Conservation (phyloP, 1,140 invertebrate species). For the Diachasmimorpha longicaudata region DNA sequence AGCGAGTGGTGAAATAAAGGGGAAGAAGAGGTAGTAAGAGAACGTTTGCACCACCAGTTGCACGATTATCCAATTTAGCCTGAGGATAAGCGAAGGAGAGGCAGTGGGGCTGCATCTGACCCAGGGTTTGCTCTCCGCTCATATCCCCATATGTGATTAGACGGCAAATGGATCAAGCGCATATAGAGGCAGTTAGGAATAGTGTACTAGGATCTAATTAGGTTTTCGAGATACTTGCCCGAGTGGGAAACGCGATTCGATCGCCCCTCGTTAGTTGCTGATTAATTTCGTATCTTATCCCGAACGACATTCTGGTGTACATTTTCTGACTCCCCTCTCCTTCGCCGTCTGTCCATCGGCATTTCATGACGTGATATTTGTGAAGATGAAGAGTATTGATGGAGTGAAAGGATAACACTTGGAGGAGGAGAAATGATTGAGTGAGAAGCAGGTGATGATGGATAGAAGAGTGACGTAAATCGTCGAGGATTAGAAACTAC, state of each 20-base stretch:
- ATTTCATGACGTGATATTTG: no score
- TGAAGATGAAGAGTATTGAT: no score
- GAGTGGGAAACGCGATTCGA: background rate
- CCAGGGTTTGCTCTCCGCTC: background rate
- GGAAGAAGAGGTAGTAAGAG: background rate
- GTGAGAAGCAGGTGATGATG: no score
- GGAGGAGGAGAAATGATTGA: no score
- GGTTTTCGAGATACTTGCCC: background rate
- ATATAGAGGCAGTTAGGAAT: background rate
- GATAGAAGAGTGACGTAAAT: no score
- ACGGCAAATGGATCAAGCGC: background rate
- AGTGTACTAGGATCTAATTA: conserved; percentile 2
- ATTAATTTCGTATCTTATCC: conserved; percentile 1
- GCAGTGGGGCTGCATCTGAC: background rate
- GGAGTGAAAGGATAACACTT: no score
- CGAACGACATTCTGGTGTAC: background rate
- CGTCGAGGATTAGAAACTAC: no score
- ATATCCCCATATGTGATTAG: conserved; percentile 10
- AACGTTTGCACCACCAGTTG: background rate
- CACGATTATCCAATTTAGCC: background rate
- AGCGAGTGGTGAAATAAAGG: background rate
- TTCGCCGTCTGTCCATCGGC: no score
- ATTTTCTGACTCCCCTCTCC: background rate
- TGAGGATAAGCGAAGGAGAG: background rate
- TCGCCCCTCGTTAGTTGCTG: background rate